Conservation (phyloP, 2,888 invertebrate genomes). For the Herminia tarsipennalis region DNA sequence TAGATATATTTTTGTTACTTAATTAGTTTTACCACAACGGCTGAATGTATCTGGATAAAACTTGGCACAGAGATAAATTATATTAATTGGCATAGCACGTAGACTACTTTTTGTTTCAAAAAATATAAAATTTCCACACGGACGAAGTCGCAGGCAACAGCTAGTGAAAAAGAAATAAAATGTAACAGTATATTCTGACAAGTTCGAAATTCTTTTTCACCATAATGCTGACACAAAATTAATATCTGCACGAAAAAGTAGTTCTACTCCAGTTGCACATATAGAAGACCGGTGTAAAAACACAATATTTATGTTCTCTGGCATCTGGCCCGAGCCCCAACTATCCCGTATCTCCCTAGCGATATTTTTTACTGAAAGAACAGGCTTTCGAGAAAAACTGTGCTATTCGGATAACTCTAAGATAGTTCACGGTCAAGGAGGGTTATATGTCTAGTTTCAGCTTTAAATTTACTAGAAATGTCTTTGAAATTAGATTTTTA, state of each 20-base stretch:
- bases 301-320: constrained; percentile 17
- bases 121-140: too few species aligned
- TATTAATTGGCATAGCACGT: too few species aligned
- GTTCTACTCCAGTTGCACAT: constrained; percentile 4
- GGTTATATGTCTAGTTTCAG: constrained; percentile 10
- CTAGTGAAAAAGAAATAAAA: too few species aligned
- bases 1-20: too few species aligned
- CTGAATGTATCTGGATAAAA: too few species aligned
- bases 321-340: constrained; percentile 9
- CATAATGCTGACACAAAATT: constrained; percentile 6
- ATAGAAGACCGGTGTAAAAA: constrained; percentile 19
- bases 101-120: too few species aligned
- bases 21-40: too few species aligned
- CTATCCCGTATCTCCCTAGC: constrained; percentile 35
- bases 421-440: constrained; percentile 22
- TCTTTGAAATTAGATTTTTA: not conserved
- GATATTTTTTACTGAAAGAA: constrained; percentile 49
- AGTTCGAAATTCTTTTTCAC: not conserved
- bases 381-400: constrained; percentile 44
- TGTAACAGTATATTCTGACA: too few species aligned
- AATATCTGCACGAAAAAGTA: constrained; percentile 10
- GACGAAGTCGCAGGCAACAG: too few species aligned
- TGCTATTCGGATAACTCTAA: constrained; percentile 27
- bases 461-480: not conserved
- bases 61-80: too few species aligned